A percentile compares a stretch with the other conserved stretches of the same genome.
Conservation (phyloP, 2,113 vertebrate genomes). For the Aphyosemion australe region DNA sequence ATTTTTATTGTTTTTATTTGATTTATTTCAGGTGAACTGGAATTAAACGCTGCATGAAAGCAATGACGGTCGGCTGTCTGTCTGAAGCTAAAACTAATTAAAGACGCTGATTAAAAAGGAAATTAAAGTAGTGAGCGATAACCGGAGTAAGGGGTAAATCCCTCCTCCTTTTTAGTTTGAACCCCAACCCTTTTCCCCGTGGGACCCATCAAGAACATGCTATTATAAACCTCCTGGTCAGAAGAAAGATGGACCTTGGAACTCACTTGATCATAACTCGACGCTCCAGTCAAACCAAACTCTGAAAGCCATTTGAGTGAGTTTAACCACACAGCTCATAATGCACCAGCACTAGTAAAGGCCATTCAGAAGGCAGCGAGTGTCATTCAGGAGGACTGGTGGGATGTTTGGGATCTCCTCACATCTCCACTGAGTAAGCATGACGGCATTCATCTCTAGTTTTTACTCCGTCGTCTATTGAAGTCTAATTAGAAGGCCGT, state of each 20-base stretch:
- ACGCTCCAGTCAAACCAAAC: neutral
- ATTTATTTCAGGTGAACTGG: neutral
- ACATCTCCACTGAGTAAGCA: neutral
- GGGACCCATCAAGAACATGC: too few species aligned
- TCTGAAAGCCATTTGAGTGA: too few species aligned
- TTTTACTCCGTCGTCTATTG: neutral
- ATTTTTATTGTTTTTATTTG: neutral
- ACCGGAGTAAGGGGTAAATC: neutral
- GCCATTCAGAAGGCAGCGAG: too few species aligned
- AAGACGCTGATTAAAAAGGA: neutral
- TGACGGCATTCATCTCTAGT: neutral
- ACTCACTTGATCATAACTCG: neutral
- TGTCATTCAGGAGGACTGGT: neutral
- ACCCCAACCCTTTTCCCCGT: too few species aligned
- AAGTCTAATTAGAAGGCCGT: neutral
- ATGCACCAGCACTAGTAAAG: too few species aligned
- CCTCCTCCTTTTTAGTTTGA: neutral
- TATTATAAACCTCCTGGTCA: too few species aligned
- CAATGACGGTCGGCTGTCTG: neutral
- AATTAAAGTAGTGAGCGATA: neutral
- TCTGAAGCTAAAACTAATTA: neutral
- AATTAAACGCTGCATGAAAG: neutral
- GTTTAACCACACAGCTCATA: neutral
- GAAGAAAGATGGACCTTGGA: neutral
- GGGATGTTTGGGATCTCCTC: neutral